phyloP scores from a whole-genome alignment of 2,797 vertebrate species.

The Microctenopoma lineatum region DNA sequence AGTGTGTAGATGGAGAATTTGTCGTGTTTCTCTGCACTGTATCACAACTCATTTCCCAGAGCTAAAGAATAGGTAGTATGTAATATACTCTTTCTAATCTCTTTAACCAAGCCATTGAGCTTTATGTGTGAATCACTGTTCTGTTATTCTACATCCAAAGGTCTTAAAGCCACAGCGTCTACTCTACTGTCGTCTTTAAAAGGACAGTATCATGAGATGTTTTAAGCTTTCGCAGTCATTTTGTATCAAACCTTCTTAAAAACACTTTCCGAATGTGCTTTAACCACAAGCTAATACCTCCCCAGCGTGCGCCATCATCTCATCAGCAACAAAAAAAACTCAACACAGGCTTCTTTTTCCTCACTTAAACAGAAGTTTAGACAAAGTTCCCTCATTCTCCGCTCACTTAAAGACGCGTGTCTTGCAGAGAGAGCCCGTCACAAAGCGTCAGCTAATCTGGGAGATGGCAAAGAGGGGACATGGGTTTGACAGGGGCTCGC shows the following conservation, averaged over 20 bases:
- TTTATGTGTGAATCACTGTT: neutral
- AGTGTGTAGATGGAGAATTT: too few species aligned
- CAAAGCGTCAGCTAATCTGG: slow-evolving; percentile 76
- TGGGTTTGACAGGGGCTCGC: slow-evolving; percentile 73
- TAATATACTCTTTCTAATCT: too few species aligned
- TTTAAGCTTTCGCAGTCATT: slow-evolving; percentile 61
- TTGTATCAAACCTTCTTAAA: slow-evolving; percentile 20
- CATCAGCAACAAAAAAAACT: slow-evolving; percentile 16
- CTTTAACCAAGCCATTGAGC: too few species aligned
- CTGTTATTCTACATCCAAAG: slow-evolving; percentile 12
- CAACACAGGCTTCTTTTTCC: slow-evolving; percentile 39
- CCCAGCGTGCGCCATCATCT: slow-evolving; percentile 42
- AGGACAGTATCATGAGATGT: slow-evolving; percentile 31
- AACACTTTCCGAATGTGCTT: slow-evolving; percentile 31
- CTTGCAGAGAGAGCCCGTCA: slow-evolving; percentile 75
- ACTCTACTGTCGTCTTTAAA: slow-evolving; percentile 14
- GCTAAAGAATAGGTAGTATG: too few species aligned
- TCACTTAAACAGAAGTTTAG: slow-evolving; percentile 65
- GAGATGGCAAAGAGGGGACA: slow-evolving; percentile 74
- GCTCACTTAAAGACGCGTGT: slow-evolving; percentile 55
- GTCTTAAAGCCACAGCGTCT: slow-evolving; percentile 39
- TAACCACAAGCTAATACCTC: slow-evolving; percentile 33
- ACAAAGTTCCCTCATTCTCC: slow-evolving; percentile 68
- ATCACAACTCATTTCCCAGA: too few species aligned
- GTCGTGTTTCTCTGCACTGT: too few species aligned